These are phyloP conservation scores for Himalopsyche japonica DNA, from an alignment of 2,888 invertebrate species.

Conservation along the genomic window DNA sequence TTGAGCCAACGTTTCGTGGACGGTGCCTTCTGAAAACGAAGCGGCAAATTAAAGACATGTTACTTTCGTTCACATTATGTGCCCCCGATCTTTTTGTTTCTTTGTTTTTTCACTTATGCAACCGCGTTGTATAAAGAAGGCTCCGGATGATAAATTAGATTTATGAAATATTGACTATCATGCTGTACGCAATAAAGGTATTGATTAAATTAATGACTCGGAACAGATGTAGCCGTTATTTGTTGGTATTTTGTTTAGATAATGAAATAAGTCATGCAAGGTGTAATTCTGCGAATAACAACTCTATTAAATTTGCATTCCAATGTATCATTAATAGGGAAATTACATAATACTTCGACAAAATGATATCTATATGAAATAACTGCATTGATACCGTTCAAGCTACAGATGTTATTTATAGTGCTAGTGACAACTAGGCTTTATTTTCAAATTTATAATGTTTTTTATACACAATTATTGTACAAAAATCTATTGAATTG, in stretches of 20 bases:
- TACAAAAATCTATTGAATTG: too few species aligned
- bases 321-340: neutral
- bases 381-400: too few species aligned
- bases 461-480: too few species aligned
- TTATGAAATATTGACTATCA: slow-evolving; percentile 36
- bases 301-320: neutral
- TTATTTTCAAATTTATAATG: too few species aligned
- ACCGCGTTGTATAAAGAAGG: slow-evolving; percentile 3
- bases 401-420: too few species aligned
- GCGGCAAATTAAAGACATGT: slow-evolving; percentile 35
- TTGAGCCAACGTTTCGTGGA: slow-evolving; percentile 7
- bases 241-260: neutral
- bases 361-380: too few species aligned
- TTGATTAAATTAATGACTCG: slow-evolving; percentile 25
- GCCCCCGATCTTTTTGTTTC: slow-evolving; percentile 13
- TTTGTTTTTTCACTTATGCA: slow-evolving; percentile 13
- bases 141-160: slow-evolving; percentile 34
- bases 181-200: slow-evolving; percentile 9
- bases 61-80: slow-evolving; percentile 38
- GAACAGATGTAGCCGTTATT: neutral
- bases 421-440: too few species aligned
- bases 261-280: neutral
- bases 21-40: slow-evolving; percentile 26
- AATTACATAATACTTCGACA: neutral
- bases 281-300: neutral